Percentiles rank a stretch among this genome's conserved stretches.
Conservation (phyloP, 2,797 vertebrate genomes). For the Serranus cabrilla region DNA sequence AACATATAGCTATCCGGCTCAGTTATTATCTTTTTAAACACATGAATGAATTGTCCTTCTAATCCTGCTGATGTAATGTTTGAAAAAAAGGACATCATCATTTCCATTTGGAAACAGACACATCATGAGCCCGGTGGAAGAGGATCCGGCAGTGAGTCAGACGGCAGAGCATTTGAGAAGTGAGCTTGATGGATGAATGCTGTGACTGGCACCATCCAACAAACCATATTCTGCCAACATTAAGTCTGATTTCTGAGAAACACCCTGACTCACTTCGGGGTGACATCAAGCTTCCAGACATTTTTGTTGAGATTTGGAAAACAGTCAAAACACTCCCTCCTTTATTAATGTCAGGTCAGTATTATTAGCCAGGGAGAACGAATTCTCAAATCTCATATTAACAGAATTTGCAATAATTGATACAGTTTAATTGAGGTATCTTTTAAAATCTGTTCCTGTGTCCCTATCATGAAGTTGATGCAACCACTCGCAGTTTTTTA, state of each 20-base stretch:
- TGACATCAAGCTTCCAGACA: not conserved
- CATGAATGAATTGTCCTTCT: not conserved
- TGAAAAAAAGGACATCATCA: conserved; percentile 6
- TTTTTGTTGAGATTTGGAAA: not conserved
- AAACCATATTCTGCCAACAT: conserved; percentile 41
- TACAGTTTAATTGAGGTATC: not conserved
- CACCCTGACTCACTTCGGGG: conserved; percentile 43
- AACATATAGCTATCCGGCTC: not conserved
- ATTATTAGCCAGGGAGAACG: too few species aligned
- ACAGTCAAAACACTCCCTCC: not conserved
- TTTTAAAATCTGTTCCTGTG: not conserved
- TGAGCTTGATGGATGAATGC: conserved; percentile 28
- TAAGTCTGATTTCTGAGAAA: conserved; percentile 29
- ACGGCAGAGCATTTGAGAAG: conserved; percentile 4
- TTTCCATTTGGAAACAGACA: conserved; percentile 33
- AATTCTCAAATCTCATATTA: too few species aligned
- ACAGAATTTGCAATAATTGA: not conserved
- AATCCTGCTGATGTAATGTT: conserved; percentile 14
- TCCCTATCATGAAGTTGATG: not conserved
- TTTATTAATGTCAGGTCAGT: not conserved
- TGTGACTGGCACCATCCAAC: conserved; percentile 25
- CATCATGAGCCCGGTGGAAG: conserved; percentile 29
- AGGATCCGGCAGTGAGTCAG: conserved; percentile 57
- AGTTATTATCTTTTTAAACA: not conserved
- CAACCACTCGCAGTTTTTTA: not conserved